Conservation (phyloP, 2,888 invertebrate species). For the Ariolimax columbianus region DNA sequence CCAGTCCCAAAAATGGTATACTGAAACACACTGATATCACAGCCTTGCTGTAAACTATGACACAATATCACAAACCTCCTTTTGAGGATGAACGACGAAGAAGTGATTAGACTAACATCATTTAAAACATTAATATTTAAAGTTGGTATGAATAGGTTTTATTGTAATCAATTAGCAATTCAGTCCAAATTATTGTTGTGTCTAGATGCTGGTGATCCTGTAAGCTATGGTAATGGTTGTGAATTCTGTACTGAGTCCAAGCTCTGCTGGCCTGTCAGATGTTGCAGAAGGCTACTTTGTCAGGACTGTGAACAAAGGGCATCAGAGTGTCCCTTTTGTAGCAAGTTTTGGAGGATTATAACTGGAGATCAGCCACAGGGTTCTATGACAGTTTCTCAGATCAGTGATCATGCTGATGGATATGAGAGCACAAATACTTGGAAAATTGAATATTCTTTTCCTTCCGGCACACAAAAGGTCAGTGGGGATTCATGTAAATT, state of each 20-base stretch:
- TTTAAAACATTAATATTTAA: no score
- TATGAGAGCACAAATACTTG: slow-evolving; percentile 12
- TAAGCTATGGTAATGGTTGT: background rate
- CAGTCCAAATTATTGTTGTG: background rate
- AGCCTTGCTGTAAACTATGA: no score
- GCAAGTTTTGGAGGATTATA: background rate
- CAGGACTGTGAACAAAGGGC: background rate
- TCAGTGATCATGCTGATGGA: slow-evolving; percentile 9
- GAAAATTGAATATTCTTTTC: slow-evolving; percentile 38
- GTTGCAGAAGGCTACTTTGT: slow-evolving; percentile 1
- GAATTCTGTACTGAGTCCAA: background rate
- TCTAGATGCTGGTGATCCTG: background rate
- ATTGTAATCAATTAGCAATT: background rate
- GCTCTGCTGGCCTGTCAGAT: background rate
- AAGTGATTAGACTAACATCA: no score
- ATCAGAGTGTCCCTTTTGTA: background rate
- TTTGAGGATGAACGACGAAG: no score
- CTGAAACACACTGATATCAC: no score
- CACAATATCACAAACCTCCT: no score
- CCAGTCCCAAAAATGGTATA: no score
- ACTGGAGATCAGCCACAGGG: slow-evolving; percentile 35
- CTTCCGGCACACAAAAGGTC: slow-evolving; percentile 27
- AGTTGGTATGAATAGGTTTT: background rate
- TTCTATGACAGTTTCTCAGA: slow-evolving; percentile 19
- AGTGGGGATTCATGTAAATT: background rate